phyloP scores from a whole-genome alignment of 1,140 invertebrate genomes.

The Harpegnathos saltator region DNA sequence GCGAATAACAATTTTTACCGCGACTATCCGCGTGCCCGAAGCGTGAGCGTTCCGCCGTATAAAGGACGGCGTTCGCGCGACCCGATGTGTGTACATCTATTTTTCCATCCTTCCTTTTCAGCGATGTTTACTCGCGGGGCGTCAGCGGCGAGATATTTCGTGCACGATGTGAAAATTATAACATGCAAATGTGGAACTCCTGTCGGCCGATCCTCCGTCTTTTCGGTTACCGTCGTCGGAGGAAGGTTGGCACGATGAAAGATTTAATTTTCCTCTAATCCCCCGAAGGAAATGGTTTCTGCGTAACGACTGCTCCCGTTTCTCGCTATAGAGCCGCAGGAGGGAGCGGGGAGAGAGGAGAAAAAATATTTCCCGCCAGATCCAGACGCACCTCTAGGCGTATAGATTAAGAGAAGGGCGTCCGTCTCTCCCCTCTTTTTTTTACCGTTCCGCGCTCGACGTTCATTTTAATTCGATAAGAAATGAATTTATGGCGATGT shows the following conservation, averaged over 20 bases:
- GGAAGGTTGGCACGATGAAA: slow-evolving; percentile 53
- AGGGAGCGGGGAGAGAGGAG: no score
- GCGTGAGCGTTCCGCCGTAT: no score
- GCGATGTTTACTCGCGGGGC: background rate
- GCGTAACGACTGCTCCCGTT: slow-evolving; percentile 38
- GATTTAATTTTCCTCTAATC: slow-evolving; percentile 68
- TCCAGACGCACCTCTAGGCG: slow-evolving; percentile 25
- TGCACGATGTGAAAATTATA: slow-evolving; percentile 21
- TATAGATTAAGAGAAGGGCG: slow-evolving; percentile 51
- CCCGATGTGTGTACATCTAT: no score
- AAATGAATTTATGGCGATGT: slow-evolving; percentile 45
- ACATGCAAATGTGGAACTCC: slow-evolving; percentile 35
- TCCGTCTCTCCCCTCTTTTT: slow-evolving; percentile 10
- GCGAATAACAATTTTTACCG: no score
- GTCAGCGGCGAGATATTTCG: slow-evolving; percentile 9
- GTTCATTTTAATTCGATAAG: slow-evolving; percentile 48
- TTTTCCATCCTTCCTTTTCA: no score
- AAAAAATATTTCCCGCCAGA: slow-evolving; percentile 55
- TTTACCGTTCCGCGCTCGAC: background rate
- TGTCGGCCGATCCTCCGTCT: slow-evolving; percentile 34
- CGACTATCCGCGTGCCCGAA: no score
- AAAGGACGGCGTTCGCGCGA: no score
- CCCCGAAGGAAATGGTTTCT: slow-evolving; percentile 43
- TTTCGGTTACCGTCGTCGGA: slow-evolving; percentile 40
- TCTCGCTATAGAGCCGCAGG: background rate